These are phyloP conservation scores for Pseudomyrmex pallidus DNA, from an alignment of 1,140 invertebrate genomes.

Conservation along the genomic window DNA sequence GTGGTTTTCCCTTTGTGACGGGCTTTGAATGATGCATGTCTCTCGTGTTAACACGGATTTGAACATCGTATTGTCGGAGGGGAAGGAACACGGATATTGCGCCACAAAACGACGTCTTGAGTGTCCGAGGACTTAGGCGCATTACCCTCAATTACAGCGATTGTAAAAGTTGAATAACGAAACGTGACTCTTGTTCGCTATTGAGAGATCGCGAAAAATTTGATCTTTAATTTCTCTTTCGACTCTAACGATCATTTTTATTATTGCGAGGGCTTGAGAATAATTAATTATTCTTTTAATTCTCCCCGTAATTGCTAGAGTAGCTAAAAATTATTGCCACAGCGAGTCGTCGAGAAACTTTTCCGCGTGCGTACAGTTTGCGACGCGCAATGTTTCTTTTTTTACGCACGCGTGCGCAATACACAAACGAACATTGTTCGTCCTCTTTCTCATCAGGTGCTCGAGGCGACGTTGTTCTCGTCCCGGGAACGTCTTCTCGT, in stretches of 20 bases:
- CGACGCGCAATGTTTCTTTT: conserved; percentile 5
- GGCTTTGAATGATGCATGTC: conserved; percentile 6
- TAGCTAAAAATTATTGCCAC: too few species aligned
- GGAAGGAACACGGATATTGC: background rate
- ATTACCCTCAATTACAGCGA: conserved; percentile 1
- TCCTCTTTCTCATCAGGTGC: conserved; percentile 32
- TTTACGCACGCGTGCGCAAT: conserved; percentile 29
- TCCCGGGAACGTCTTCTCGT: conserved; percentile 66
- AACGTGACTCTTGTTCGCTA: too few species aligned
- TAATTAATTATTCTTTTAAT: too few species aligned
- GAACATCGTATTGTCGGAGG: background rate
- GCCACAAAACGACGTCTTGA: background rate
- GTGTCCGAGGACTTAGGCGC: background rate
- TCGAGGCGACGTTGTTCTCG: conserved; percentile 11
- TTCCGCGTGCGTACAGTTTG: background rate
- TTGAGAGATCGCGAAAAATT: too few species aligned
- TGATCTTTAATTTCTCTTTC: too few species aligned
- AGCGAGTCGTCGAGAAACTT: background rate
- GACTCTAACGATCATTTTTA: too few species aligned
- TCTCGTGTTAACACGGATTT: conserved; percentile 52
- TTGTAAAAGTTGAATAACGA: background rate
- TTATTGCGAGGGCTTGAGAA: too few species aligned
- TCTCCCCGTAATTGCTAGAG: too few species aligned
- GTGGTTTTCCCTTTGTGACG: conserved; percentile 38
- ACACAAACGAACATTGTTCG: conserved; percentile 54